Evolutionary conservation across 2,797 vertebrate species (phyloP).

Genomic region (Coranthus polyacanthus): DNA sequence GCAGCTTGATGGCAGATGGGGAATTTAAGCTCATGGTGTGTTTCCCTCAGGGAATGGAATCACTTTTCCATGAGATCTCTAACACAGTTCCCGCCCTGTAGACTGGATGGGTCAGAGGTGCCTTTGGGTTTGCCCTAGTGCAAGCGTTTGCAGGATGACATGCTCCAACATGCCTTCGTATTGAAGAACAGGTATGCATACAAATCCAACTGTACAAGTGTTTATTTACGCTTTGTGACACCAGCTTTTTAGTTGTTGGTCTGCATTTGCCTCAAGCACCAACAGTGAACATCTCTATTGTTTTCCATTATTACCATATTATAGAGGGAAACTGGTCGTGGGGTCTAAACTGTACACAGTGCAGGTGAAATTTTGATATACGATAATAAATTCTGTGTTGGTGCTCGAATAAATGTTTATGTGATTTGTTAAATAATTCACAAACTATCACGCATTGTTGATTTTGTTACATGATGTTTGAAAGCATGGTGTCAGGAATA

Average conservation of each 20-base stretch:
- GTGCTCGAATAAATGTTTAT: no score
- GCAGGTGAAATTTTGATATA: no score
- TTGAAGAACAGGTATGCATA: slow-evolving; percentile 20
- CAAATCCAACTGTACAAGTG: slow-evolving; percentile 12
- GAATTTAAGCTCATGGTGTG: slow-evolving; percentile 55
- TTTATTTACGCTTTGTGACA: slow-evolving; percentile 30
- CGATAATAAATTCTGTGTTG: no score
- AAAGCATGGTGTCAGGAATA: no score
- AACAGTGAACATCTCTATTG: no score
- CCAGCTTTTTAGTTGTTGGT: slow-evolving; percentile 21
- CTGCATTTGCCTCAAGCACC: no score
- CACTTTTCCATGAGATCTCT: slow-evolving; percentile 55
- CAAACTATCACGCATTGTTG: no score
- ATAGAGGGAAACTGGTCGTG: no score
- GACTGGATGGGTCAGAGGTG: slow-evolving; percentile 25
- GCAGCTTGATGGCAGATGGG: slow-evolving; percentile 20
- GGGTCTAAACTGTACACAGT: no score
- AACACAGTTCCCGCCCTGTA: slow-evolving; percentile 37
- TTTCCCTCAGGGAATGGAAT: slow-evolving; percentile 60
- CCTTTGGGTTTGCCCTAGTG: slow-evolving; percentile 19
- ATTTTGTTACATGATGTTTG: no score
- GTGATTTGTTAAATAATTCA: no score
- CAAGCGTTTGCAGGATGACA: slow-evolving; percentile 12
- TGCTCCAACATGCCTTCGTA: background rate
- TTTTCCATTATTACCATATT: no score